Percentiles rank a stretch among this genome's conserved stretches.
Evolutionary conservation across 2,113 vertebrate genomes (phyloP).

Genomic region (Sphyrna mokarran): DNA sequence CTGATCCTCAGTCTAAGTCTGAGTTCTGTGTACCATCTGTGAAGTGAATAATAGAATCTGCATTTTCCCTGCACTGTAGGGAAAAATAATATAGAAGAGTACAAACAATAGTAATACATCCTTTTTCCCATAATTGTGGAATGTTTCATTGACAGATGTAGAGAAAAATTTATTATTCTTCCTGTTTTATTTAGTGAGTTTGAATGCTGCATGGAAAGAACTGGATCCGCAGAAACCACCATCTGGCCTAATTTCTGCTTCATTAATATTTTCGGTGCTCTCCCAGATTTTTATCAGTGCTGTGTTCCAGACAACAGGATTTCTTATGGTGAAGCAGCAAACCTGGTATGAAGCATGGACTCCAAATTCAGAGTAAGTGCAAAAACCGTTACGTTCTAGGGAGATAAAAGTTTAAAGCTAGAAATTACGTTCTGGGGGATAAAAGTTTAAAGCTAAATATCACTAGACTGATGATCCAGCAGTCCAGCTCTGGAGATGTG

Average conservation of each 20-base stretch:
- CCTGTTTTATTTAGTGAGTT: conserved; percentile 71
- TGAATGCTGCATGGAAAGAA: conserved; percentile 91
- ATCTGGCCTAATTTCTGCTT: conserved; percentile 85
- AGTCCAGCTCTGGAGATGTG: too few species aligned
- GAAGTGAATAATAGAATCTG: neutral
- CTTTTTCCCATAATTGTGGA: neutral
- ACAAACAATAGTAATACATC: neutral
- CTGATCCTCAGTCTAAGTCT: neutral
- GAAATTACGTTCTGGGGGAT: neutral
- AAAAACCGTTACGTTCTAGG: neutral
- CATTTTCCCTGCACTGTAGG: too few species aligned
- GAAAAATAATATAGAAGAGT: neutral
- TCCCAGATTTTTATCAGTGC: conserved; percentile 87
- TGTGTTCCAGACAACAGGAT: conserved; percentile 78
- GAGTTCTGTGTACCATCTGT: neutral
- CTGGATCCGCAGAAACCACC: conserved; percentile 82
- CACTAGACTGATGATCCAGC: too few species aligned
- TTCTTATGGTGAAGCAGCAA: conserved; percentile 77
- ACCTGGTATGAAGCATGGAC: conserved; percentile 75
- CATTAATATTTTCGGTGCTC: conserved; percentile 84
- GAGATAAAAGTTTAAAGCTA: too few species aligned
- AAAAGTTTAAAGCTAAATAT: too few species aligned
- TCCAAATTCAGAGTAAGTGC: conserved; percentile 68
- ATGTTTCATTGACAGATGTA: neutral
- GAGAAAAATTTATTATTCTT: neutral